Evolutionary conservation across 1,140 invertebrate genomes (phyloP), one percentile per base, ranked within the genome.

Genomic region (Penaeus japonicus): DNA sequence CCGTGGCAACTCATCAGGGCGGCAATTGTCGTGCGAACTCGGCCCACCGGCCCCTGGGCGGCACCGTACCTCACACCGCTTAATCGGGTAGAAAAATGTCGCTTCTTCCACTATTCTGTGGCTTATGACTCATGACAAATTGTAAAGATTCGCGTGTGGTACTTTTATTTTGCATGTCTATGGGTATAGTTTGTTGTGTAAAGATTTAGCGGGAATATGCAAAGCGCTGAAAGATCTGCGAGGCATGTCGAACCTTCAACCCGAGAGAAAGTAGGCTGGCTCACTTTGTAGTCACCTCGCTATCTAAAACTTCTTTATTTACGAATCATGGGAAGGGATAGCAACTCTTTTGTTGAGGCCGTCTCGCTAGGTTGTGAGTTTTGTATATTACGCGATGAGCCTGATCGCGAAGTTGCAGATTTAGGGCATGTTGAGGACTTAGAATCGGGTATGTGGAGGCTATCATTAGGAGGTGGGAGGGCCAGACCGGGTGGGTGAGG

Each of bases 381-480:
- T 27, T 22, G 39, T 20, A 24, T 20, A 47, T 4, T 65, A 20
- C n/a, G 39, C 32, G 20, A 7, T 4, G 32, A 20, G 30, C 22
- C 32, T 4, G 4, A 0, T 18, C 5, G 15, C 54, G 78, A 27
- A 32, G 27, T 15, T 22, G 7, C 2, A n/a, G 20, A 15, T 24
- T 70, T 32, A 20, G n/a, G 79, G 15, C 4, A 18, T 7, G 35
- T 22, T 53, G 3, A 75, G 79, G 32, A 22, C 57, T 53, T 22
- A 30, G 59, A 75, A 32, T 57, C 35, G 54, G 86, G 86, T 39
- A 47, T 12, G 30, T 24, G 59, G 24, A 87, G 65, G 80, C 86
- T 88, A 88, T 88, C 86, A 88, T 88, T 88, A 88, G 79, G 79
- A 82, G 79, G 86, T 88, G 86, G 86, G 86, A 88, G 86, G 86